Evolutionary conservation across 1,140 invertebrate species (phyloP).

Genomic region (Anoplophora glabripennis): DNA sequence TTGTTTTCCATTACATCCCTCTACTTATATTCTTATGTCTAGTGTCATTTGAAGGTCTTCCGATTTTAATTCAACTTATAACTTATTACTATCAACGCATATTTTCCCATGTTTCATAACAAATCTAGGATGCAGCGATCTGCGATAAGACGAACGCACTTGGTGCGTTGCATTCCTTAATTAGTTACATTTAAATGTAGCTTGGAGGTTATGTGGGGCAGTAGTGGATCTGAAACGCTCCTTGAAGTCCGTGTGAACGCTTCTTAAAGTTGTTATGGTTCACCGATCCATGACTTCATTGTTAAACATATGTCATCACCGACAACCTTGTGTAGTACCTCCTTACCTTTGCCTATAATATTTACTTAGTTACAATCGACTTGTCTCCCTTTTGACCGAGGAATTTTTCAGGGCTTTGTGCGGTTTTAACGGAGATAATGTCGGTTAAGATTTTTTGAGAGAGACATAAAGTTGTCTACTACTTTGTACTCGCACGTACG

Average conservation of each 20-base stretch:
- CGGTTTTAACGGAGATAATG: background rate
- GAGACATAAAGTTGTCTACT: too few relatives aligned
- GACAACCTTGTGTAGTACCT: slow-evolving; percentile 6
- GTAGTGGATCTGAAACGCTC: slow-evolving; percentile 7
- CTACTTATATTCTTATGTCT: too few relatives aligned
- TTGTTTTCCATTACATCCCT: too few relatives aligned
- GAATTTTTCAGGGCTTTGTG: slow-evolving; percentile 5
- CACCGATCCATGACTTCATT: slow-evolving; percentile 1
- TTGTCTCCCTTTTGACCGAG: background rate
- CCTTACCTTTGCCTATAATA: slow-evolving; percentile 1
- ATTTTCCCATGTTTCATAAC: slow-evolving; percentile 11
- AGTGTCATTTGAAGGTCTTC: too few relatives aligned
- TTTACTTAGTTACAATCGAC: slow-evolving; percentile 1
- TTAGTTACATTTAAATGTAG: background rate
- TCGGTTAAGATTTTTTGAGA: too few relatives aligned
- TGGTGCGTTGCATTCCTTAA: background rate
- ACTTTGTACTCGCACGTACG: too few relatives aligned
- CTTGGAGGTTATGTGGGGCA: slow-evolving; percentile 4
- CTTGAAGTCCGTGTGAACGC: slow-evolving; percentile 5
- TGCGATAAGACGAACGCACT: slow-evolving; percentile 1
- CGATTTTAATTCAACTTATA: too few relatives aligned
- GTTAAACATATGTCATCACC: slow-evolving; percentile 6
- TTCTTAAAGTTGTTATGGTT: slow-evolving; percentile 7
- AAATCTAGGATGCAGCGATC: background rate
- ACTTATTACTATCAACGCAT: background rate